phyloP scores from a whole-genome alignment of 2,888 invertebrate genomes.

The Petrophora chlorosata region DNA sequence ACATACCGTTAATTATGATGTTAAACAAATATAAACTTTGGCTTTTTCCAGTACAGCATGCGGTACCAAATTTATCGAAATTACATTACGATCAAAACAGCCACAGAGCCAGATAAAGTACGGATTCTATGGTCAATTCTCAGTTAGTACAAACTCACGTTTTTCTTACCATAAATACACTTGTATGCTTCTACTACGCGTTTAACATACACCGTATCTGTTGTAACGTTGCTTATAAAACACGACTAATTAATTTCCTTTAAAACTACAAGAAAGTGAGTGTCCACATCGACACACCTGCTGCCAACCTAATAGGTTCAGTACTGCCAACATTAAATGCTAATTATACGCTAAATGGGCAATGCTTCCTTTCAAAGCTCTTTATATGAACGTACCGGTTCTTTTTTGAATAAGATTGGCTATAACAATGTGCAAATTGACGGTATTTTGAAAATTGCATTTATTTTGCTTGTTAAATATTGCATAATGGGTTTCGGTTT shows the following conservation, averaged over 20 bases:
- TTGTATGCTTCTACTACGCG: slow-evolving; percentile 1
- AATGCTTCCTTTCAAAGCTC: slow-evolving; percentile 59
- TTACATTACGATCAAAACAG: too few species aligned
- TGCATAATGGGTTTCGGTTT: slow-evolving; percentile 41
- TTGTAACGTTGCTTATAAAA: slow-evolving; percentile 29
- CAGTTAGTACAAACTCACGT: neutral
- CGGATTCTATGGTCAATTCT: too few species aligned
- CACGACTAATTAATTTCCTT: slow-evolving; percentile 55
- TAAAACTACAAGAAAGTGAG: slow-evolving; percentile 54
- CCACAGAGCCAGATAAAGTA: too few species aligned
- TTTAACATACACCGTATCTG: slow-evolving; percentile 19
- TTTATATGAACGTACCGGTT: slow-evolving; percentile 45
- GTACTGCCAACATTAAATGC: slow-evolving; percentile 69
- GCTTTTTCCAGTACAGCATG: too few species aligned
- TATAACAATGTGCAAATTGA: slow-evolving; percentile 54
- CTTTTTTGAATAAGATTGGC: slow-evolving; percentile 55
- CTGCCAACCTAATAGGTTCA: slow-evolving; percentile 47
- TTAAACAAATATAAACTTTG: too few species aligned
- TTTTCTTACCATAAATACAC: slow-evolving; percentile 5
- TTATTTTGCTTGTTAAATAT: slow-evolving; percentile 25
- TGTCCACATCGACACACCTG: slow-evolving; percentile 40
- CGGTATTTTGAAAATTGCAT: slow-evolving; percentile 30
- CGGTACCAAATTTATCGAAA: too few species aligned
- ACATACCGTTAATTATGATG: too few species aligned
- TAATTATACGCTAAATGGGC: slow-evolving; percentile 65